Percentiles rank a stretch among this genome's conserved stretches.
These are phyloP conservation scores for Brassicogethes aeneus DNA, from an alignment of 2,888 invertebrate genomes.

Conservation along the genomic window DNA sequence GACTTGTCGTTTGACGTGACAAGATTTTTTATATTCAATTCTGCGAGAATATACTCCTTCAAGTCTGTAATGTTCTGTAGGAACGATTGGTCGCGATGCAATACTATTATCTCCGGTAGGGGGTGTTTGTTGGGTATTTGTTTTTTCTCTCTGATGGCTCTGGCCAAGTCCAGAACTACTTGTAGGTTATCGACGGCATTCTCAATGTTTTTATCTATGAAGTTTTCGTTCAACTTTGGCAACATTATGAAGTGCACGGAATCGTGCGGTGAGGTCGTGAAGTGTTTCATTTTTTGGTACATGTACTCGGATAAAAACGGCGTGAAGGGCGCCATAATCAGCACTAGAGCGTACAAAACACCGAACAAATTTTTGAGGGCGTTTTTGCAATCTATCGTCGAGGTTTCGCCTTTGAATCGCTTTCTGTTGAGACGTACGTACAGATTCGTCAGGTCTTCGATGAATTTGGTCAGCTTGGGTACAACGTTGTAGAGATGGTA, in stretches of 20 bases:
- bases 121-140: slow-evolving; percentile 90
- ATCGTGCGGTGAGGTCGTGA: slow-evolving; percentile 45
- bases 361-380: slow-evolving; percentile 77
- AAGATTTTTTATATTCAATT: slow-evolving; percentile 77
- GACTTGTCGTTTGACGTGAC: slow-evolving; percentile 76
- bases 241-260: slow-evolving; percentile 86
- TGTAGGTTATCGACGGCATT: slow-evolving; percentile 82
- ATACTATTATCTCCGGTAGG: slow-evolving; percentile 80
- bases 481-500: slow-evolving; percentile 89
- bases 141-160: slow-evolving; percentile 79
- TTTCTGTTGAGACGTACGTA: slow-evolving; percentile 89
- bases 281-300: slow-evolving; percentile 69
- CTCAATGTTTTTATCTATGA: slow-evolving; percentile 76
- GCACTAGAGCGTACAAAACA: slow-evolving; percentile 73
- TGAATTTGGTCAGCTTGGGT: slow-evolving; percentile 80
- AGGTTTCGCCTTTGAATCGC: slow-evolving; percentile 69
- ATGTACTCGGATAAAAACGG: slow-evolving; percentile 88
- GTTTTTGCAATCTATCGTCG: slow-evolving; percentile 62
- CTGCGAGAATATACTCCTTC: slow-evolving; percentile 77
- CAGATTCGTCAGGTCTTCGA: slow-evolving; percentile 93
- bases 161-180: slow-evolving; percentile 79
- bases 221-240: slow-evolving; percentile 54
- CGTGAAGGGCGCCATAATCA: slow-evolving; percentile 89
- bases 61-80: slow-evolving; percentile 66
- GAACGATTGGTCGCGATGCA: slow-evolving; percentile 67